Percentiles rank a stretch among this genome's conserved stretches.
These are phyloP conservation scores for Syngnathus rostellatus DNA, from an alignment of 2,797 vertebrate genomes.

Conservation along the genomic window DNA sequence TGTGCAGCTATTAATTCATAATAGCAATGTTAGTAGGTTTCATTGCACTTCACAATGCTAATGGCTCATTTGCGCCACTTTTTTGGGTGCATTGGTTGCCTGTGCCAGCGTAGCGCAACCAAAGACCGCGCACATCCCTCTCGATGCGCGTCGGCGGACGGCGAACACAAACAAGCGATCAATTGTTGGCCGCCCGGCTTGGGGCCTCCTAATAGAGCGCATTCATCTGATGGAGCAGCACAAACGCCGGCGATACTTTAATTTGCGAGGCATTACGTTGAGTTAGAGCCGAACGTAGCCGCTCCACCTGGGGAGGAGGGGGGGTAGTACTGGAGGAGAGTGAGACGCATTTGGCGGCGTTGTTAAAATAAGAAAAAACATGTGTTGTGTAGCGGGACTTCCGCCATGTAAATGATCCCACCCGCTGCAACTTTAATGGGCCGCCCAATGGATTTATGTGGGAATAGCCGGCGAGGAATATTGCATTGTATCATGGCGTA, in stretches of 20 bases:
- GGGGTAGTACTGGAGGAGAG: not conserved
- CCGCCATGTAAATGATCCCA: constrained; percentile 55
- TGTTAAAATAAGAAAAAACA: constrained; percentile 9
- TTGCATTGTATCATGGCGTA: constrained; percentile 56
- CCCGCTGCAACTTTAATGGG: constrained; percentile 56
- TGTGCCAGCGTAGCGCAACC: constrained; percentile 26
- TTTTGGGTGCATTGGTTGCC: not conserved
- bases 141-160: constrained; percentile 44
- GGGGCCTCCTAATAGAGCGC: constrained; percentile 62
- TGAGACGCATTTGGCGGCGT: constrained; percentile 5
- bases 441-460: constrained; percentile 59
- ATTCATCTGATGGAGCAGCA: constrained; percentile 61
- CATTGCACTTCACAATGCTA: not conserved
- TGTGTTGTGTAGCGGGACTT: constrained; percentile 44
- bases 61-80: not conserved
- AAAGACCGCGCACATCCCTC: constrained; percentile 57
- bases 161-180: constrained; percentile 68
- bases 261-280: constrained; percentile 73
- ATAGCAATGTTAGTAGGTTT: too few species aligned
- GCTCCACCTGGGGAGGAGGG: constrained; percentile 36
- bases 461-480: constrained; percentile 45
- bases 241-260: constrained; percentile 65
- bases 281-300: constrained; percentile 67
- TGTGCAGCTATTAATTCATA: not conserved
- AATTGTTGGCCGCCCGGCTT: constrained; percentile 62